Evolutionary conservation across 1,140 invertebrate species (phyloP).

Genomic region (Platyura marginata): DNA sequence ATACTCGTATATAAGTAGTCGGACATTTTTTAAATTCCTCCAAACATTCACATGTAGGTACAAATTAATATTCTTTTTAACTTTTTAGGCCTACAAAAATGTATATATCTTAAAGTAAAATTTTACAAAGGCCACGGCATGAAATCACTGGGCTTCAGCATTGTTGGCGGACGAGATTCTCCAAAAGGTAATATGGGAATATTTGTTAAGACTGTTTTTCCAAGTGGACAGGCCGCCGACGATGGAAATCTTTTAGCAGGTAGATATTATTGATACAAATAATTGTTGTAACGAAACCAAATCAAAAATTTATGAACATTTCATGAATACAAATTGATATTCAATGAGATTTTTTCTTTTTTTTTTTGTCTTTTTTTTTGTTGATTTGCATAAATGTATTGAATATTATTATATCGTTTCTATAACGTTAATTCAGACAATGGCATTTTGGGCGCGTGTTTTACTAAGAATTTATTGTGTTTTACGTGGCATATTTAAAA

Average conservation of each 20-base stretch:
- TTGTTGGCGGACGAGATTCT: constrained; percentile 77
- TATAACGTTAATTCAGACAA: no score
- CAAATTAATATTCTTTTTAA: no score
- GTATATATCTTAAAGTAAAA: constrained; percentile 20
- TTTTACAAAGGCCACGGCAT: constrained; percentile 69
- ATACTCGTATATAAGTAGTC: no score
- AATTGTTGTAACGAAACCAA: not conserved
- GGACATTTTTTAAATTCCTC: no score
- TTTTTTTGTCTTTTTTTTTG: constrained; percentile 1
- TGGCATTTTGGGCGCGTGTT: no score
- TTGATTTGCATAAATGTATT: no score
- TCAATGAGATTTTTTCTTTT: not conserved
- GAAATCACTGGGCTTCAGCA: constrained; percentile 79
- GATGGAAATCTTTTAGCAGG: constrained; percentile 68
- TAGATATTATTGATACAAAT: constrained; percentile 21
- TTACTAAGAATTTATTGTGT: not conserved
- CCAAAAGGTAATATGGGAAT: constrained; percentile 79
- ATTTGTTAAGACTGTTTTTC: constrained; percentile 80
- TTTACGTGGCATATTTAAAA: not conserved
- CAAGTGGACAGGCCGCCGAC: constrained; percentile 71
- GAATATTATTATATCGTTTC: no score
- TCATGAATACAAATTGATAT: not conserved
- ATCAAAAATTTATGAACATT: not conserved
- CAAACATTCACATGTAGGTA: no score
- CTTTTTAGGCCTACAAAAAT: not conserved